A percentile compares a stretch with the other conserved stretches of the same genome.
These are phyloP conservation scores for Synaphobranchus kaupii DNA, from an alignment of 2,797 vertebrate species.

Conservation along the genomic window DNA sequence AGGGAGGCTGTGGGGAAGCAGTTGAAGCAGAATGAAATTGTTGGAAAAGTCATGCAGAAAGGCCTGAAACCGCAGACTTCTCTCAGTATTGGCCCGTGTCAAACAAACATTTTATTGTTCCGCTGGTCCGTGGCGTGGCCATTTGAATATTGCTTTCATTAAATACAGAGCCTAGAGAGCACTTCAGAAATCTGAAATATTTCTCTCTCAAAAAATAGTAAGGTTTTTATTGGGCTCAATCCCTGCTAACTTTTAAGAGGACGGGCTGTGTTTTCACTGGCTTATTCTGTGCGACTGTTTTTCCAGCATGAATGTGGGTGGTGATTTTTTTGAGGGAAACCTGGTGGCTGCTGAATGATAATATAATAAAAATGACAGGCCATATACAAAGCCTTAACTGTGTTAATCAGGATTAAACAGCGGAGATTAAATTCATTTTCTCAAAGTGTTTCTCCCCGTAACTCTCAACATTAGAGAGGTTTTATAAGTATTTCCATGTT, in stretches of 20 bases:
- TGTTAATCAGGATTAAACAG: neutral
- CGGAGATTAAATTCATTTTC: neutral
- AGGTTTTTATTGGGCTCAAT: slow-evolving; percentile 19
- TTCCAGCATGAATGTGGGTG: slow-evolving; percentile 10
- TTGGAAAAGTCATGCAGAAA: slow-evolving; percentile 34
- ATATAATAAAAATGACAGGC: slow-evolving; percentile 16
- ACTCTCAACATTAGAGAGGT: neutral
- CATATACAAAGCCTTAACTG: slow-evolving; percentile 8
- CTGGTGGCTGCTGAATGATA: slow-evolving; percentile 23
- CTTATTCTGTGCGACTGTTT: slow-evolving; percentile 13
- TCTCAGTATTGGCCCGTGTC: slow-evolving; percentile 26
- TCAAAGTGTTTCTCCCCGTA: neutral
- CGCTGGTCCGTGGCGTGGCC: slow-evolving; percentile 32
- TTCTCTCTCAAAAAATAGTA: slow-evolving; percentile 30
- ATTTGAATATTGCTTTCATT: slow-evolving; percentile 40
- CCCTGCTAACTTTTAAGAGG: slow-evolving; percentile 20
- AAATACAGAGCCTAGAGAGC: slow-evolving; percentile 41
- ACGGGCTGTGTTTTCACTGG: slow-evolving; percentile 7
- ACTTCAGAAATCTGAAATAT: slow-evolving; percentile 35
- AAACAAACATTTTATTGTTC: slow-evolving; percentile 47
- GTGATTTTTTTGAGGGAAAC: slow-evolving; percentile 23
- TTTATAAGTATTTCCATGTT: neutral
- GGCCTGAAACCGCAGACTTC: slow-evolving; percentile 34
- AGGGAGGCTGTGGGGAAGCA: slow-evolving; percentile 39
- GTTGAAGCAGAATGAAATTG: slow-evolving; percentile 29